These are phyloP conservation scores for Bufotes viridis DNA, from an alignment of 2,797 vertebrate species.

Conservation along the genomic window DNA sequence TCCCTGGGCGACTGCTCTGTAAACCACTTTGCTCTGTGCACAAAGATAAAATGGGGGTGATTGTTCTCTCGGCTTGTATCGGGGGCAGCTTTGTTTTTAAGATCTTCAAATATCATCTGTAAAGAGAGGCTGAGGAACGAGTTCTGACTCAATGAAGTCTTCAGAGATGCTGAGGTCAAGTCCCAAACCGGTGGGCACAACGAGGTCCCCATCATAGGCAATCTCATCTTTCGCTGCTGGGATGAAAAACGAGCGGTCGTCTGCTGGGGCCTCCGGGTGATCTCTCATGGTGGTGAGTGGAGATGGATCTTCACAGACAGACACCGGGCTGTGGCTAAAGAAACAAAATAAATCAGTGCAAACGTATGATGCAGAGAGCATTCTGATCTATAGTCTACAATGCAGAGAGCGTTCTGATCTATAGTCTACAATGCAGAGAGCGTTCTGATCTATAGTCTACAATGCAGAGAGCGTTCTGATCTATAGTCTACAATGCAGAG, in stretches of 20 bases:
- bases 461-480: too few relatives aligned
- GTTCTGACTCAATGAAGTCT: conserved; percentile 7
- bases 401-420: too few relatives aligned
- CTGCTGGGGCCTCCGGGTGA: conserved; percentile 50
- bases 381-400: too few relatives aligned
- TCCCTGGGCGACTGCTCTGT: too few relatives aligned
- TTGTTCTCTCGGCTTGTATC: too few relatives aligned
- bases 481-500: too few relatives aligned
- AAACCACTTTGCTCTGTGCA: too few relatives aligned
- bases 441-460: too few relatives aligned
- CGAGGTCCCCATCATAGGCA: conserved; percentile 66
- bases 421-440: too few relatives aligned
- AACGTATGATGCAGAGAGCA: background rate
- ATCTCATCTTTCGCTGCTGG: conserved; percentile 65
- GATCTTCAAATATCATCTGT: background rate
- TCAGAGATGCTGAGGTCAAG: conserved; percentile 67
- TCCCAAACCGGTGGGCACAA: conserved; percentile 70
- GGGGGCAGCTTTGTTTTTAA: background rate
- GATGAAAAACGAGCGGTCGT: conserved; percentile 65
- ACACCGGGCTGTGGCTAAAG: conserved; percentile 68
- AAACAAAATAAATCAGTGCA: background rate
- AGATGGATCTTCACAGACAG: conserved; percentile 69
- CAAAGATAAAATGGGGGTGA: background rate
- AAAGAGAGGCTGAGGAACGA: background rate
- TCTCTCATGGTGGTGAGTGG: conserved; percentile 56